Evolutionary conservation across 2,797 vertebrate species (phyloP).

Genomic region (Lophotriccus pileatus): DNA sequence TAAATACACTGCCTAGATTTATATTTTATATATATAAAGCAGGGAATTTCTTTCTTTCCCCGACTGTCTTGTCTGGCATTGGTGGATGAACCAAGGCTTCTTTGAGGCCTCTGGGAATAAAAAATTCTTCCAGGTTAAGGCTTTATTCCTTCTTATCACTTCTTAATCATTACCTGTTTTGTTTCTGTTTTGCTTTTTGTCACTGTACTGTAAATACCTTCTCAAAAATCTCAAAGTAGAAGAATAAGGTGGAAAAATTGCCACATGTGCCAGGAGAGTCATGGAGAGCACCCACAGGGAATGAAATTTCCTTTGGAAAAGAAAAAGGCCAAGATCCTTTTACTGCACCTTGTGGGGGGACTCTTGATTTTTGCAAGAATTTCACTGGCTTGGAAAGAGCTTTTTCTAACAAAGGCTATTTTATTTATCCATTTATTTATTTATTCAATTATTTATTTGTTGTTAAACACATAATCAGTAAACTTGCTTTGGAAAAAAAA

Average conservation of each 20-base stretch:
- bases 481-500: neutral
- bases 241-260: neutral
- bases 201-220: rapidly evolving
- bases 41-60: neutral
- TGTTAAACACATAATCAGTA: neutral
- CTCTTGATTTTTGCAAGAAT: neutral
- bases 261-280: neutral
- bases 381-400: neutral
- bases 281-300: rapidly evolving
- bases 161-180: neutral
- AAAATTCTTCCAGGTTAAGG: too few relatives aligned
- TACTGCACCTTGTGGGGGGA: too few relatives aligned
- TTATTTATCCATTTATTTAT: neutral
- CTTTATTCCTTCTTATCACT: neutral
- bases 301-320: neutral
- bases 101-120: too few relatives aligned
- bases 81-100: neutral
- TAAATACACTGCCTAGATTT: neutral
- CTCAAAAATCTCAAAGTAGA: neutral
- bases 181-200: neutral
- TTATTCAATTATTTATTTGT: neutral
- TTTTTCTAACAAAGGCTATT: neutral
- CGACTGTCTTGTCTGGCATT: neutral
- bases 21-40: neutral
- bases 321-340: neutral